Evolutionary conservation across 1,140 invertebrate species (phyloP), one percentile per base, ranked within the genome.

Genomic region (Hydropsyche tenuis): DNA sequence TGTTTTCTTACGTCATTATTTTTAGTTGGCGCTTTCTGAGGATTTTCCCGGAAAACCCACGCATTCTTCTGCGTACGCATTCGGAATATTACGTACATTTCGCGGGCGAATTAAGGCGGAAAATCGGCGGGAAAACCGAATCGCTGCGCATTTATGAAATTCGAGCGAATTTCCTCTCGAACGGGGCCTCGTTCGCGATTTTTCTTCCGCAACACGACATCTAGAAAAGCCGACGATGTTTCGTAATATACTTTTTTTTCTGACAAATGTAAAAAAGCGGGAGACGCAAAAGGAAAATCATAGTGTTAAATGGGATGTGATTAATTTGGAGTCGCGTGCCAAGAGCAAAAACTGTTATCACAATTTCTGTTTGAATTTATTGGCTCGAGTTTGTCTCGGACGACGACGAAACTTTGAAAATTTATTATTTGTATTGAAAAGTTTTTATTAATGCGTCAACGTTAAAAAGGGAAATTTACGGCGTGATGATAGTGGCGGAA

Each of bases 381-480:
- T 60, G 56, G 56, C 56, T 14, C 20, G 56, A 25, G 11, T 60
- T 60, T 25, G 56, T 60, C 56, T 60, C 56, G n/a, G n/a, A n/a
- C n/a, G 56, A 60, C 56, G 22, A 23, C 12, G 56, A 60, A 60
- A 60, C 56, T 60, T 60, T 7, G 56, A 23, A 60, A 60, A 60
- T 60, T 23, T 60, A 60, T 56, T 56, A 56, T 60, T 60, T 60
- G 56, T 60, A 60, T 60, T 60, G 56, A 60, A 60, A 60, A 60
- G 56, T 60, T 60, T 60, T 60, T 60, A 60, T 60, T 60, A 60
- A 25, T 25, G 56, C 48, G 48, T 53, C 48, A 53, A 53, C 48
- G 20, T 20, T 37, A 37, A 37, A 53, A 53, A 53, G 20, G 2
- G 18, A 53, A 18, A 53, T 48, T 48, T 48, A 18, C 18, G 9